These are phyloP conservation scores for Sitophilus oryzae DNA, from an alignment of 1,140 invertebrate species.

Conservation along the genomic window DNA sequence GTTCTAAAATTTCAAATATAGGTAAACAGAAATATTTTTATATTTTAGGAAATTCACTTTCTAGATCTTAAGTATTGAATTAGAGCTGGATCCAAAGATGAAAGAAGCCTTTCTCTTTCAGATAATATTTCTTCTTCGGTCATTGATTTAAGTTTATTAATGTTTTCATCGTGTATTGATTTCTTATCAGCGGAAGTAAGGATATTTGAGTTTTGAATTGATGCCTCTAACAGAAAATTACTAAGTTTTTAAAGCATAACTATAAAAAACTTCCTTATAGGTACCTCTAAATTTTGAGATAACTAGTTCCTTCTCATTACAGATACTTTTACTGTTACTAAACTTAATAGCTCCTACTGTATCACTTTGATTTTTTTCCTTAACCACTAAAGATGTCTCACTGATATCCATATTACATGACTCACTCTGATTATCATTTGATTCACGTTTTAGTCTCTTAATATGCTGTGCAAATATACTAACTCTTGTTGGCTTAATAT, in stretches of 20 bases:
- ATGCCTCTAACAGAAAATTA: not conserved
- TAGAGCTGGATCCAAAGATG: constrained; percentile 59
- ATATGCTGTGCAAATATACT: constrained; percentile 45
- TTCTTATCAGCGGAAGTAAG: constrained; percentile 50
- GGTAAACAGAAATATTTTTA: constrained; percentile 21
- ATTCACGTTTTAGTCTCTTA: constrained; percentile 31
- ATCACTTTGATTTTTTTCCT: too few relatives aligned
- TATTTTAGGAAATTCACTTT: constrained; percentile 11
- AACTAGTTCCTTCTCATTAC: too few relatives aligned
- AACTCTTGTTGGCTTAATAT: constrained; percentile 28
- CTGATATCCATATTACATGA: constrained; percentile 19
- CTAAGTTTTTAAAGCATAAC: too few relatives aligned
- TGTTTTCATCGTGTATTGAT: constrained; percentile 70
- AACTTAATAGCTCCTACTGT: too few relatives aligned
- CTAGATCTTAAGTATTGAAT: constrained; percentile 60
- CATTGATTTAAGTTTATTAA: constrained; percentile 52
- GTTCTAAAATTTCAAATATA: constrained; percentile 63
- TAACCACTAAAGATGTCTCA: constrained; percentile 7
- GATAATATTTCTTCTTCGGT: constrained; percentile 66
- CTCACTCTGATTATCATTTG: constrained; percentile 3
- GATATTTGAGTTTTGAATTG: constrained; percentile 34
- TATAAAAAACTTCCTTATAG: too few relatives aligned
- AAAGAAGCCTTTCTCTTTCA: constrained; percentile 62
- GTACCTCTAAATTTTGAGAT: too few relatives aligned
- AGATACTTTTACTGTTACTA: too few relatives aligned